Evolutionary conservation across 2,888 invertebrate genomes (phyloP).

Genomic region (Phortica magna): DNA sequence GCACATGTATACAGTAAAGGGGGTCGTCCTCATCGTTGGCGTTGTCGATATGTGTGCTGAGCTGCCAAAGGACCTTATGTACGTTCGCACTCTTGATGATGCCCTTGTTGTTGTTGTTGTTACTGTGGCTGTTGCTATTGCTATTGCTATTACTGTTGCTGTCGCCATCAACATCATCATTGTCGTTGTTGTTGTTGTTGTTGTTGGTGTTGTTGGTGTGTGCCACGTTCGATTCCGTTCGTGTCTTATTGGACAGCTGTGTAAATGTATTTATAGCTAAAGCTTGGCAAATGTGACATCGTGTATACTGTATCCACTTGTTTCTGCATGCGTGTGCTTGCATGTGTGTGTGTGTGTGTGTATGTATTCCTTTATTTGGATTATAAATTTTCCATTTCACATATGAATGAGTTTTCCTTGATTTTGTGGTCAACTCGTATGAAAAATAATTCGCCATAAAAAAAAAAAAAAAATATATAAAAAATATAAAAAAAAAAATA

Average conservation of each 20-base stretch:
- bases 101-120: background rate
- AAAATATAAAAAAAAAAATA: conserved; percentile 29
- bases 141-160: background rate
- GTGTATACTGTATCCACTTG: background rate
- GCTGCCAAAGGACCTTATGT: background rate
- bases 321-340: conserved; percentile 1
- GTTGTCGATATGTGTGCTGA: background rate
- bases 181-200: background rate
- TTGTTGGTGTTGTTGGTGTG: background rate
- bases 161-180: background rate
- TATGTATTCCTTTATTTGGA: conserved; percentile 70
- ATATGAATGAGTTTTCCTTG: conserved; percentile 71
- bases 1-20: background rate
- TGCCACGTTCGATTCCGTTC: conserved; percentile 10
- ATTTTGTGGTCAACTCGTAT: conserved; percentile 42
- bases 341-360: conserved; percentile 38
- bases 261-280: background rate
- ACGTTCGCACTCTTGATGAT: background rate
- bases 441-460: background rate
- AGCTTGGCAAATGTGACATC: background rate
- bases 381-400: conserved; percentile 76
- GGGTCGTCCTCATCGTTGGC: background rate
- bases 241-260: conserved; percentile 24
- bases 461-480: conserved; percentile 24
- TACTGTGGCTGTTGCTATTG: background rate